Percentiles rank a stretch among this genome's conserved stretches.
Conservation (phyloP, 2,797 vertebrate species). For the Halcyon smyrnensis region DNA sequence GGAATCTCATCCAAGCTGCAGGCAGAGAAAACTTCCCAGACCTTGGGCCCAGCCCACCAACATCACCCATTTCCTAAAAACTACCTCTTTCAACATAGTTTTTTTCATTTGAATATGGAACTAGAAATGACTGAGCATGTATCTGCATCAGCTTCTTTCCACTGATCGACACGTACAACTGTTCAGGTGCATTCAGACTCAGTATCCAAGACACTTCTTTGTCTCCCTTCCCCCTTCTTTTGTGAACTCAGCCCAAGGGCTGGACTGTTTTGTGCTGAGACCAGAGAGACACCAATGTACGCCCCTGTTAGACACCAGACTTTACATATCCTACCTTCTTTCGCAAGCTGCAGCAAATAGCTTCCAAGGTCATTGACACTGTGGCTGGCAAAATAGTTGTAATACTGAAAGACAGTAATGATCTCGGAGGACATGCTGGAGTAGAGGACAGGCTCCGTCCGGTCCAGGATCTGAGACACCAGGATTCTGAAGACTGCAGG, state of each 20-base stretch:
- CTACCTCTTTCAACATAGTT: neutral
- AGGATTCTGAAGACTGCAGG: constrained; percentile 86
- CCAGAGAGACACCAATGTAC: neutral
- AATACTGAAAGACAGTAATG: constrained; percentile 94
- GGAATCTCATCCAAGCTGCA: neutral
- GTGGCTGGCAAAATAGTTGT: constrained; percentile 86
- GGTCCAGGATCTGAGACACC: constrained; percentile 92
- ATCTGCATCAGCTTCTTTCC: neutral
- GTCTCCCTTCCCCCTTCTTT: neutral
- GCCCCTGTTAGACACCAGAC: neutral
- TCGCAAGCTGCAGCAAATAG: constrained; percentile 88
- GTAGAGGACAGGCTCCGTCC: constrained; percentile 79
- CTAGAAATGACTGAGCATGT: neutral
- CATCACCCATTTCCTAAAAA: neutral
- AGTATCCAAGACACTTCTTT: neutral
- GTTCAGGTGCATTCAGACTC: neutral
- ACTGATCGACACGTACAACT: neutral
- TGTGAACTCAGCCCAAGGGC: neutral
- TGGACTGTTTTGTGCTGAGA: neutral
- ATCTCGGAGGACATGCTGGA: constrained; percentile 85
- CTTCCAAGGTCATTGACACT: constrained; percentile 87
- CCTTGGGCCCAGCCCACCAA: neutral
- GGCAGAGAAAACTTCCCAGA: neutral
- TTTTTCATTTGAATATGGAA: neutral
- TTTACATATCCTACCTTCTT: constrained; percentile 83